These are phyloP conservation scores for Odocoileus virginianus DNA, from an alignment of 2,113 vertebrate genomes.

Conservation along the genomic window DNA sequence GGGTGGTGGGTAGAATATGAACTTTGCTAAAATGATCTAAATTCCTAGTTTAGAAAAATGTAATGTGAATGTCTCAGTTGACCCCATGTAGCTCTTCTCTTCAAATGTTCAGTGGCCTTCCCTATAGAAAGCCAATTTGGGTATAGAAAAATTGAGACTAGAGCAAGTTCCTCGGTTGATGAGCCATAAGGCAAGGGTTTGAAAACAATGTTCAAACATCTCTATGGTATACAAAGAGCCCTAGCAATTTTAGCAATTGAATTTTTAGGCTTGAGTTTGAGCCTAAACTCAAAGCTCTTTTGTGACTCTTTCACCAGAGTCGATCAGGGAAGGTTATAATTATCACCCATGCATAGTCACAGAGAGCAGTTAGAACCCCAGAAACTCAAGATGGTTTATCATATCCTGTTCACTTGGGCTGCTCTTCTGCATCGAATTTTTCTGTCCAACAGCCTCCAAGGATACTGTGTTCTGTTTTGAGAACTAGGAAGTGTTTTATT, in stretches of 20 bases:
- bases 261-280: not conserved
- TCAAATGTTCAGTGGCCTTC: not conserved
- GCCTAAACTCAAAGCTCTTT: not conserved
- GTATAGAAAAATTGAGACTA: not conserved
- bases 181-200: not conserved
- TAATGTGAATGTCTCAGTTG: not conserved
- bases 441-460: slow-evolving; percentile 27
- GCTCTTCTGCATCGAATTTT: slow-evolving; percentile 23
- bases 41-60: not conserved
- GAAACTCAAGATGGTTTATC: slow-evolving; percentile 1
- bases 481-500: slow-evolving; percentile 36
- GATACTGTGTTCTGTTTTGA: slow-evolving; percentile 24
- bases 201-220: not conserved
- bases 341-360: not conserved
- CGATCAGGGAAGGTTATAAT: not conserved
- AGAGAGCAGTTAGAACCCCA: not conserved
- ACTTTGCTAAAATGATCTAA: not conserved
- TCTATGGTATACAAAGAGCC: not conserved
- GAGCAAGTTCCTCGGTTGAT: not conserved
- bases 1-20: not conserved
- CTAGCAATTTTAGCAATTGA: not conserved
- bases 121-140: not conserved
- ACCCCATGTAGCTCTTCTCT: not conserved
- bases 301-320: not conserved
- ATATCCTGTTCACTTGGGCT: slow-evolving; percentile 23